Base-by-base conservation (phyloP, 2,113 vertebrate species). In the Rhinoderma darwinii region DNA sequence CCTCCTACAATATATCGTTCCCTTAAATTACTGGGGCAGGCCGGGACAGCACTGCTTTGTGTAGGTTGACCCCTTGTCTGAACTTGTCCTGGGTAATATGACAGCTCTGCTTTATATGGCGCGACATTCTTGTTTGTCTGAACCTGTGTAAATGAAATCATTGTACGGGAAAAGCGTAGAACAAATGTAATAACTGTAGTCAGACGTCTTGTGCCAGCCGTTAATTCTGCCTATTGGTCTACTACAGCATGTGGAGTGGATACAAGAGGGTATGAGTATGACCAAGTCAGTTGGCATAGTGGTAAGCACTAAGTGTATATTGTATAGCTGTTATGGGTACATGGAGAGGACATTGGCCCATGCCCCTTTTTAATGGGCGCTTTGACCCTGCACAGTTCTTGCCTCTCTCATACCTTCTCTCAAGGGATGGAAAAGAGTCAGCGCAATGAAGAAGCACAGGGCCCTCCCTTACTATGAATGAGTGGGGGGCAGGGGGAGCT, bases 11-110 rank as follows among this genome's bases (percentile, higher is more conserved):
- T 76, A 30, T 77, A 77, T 77, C n/a, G 32, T 43, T 77, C 74
- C 74, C 44, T 39, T 30, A 25, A 77, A 77, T 77, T 50, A 77
- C 43, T 51, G 43, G 74, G 74, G 74, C 74, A 77, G 74, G 74
- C 74, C 27, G 44, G 74, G 74, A 77, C 74, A 77, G 44, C 43
- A 4, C n/a, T 30, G 44, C n/a, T 18, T 77, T 18, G 43, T 77
- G 41, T 77, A 77, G 44, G 44, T 50, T 77, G 74, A 77, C 74
- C 74, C 74, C 44, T 8, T 75, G 73, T 41, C 73, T 75, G 73
- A 75, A 75, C 73, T 77, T 77, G 74, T 77, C 44, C 74, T 47
- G 43, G 44, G 27, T 30, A 50, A 77, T 51, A 30, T 30, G 74
- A 47, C 74, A 77, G 43, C 44, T 18, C 73, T 6, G 74, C 44